Conservation (phyloP, 1,140 invertebrate genomes). For the Procambarus virginalis region DNA sequence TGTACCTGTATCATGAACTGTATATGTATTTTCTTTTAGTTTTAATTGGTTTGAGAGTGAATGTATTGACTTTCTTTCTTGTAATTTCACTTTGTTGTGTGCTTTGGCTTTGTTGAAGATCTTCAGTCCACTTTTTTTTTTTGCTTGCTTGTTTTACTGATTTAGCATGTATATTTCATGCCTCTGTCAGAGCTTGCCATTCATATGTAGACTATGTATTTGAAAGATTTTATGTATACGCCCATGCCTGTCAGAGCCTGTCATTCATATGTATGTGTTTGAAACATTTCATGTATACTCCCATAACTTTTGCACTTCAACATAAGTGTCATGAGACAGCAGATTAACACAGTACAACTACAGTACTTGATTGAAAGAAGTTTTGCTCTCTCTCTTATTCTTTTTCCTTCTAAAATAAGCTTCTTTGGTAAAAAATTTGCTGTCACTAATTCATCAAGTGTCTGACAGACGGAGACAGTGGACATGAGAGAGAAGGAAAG, state of each 20-base stretch:
- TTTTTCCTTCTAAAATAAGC: background rate
- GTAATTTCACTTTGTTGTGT: background rate
- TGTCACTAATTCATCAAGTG: background rate
- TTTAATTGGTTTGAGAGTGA: background rate
- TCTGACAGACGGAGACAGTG: slow-evolving; percentile 49
- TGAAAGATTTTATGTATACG: no score
- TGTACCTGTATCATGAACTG: no score
- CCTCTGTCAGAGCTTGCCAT: no score
- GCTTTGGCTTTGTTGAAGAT: background rate
- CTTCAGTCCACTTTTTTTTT: background rate
- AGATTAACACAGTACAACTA: background rate
- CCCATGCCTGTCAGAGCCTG: background rate
- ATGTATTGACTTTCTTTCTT: background rate
- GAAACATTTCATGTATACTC: no score
- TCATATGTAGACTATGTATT: no score
- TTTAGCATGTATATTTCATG: background rate
- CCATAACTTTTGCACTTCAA: background rate
- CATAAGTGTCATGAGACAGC: background rate
- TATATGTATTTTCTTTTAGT: no score
- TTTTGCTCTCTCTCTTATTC: no score
- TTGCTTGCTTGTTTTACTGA: background rate
- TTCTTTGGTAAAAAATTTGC: background rate
- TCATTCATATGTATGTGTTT: background rate
- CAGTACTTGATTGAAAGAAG: no score
- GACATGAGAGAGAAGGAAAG: slow-evolving; percentile 38